These are phyloP conservation scores for Silvanus unidentatus DNA, from an alignment of 2,888 invertebrate genomes.

Conservation along the genomic window DNA sequence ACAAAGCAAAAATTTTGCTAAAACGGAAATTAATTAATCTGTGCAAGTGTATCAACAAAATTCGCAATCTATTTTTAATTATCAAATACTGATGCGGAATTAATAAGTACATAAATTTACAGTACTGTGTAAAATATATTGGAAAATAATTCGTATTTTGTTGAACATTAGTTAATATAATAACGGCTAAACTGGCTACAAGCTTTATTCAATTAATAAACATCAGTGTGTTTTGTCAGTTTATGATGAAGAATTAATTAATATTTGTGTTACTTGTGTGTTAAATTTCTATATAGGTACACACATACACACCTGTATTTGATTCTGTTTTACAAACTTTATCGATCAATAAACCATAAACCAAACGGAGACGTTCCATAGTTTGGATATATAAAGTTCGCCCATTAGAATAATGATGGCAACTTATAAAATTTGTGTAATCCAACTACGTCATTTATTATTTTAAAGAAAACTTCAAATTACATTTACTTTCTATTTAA, in stretches of 20 bases:
- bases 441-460: too few relatives aligned
- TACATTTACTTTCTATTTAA: neutral
- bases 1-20: too few relatives aligned
- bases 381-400: neutral
- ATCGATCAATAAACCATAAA: neutral
- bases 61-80: too few relatives aligned
- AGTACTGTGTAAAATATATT: too few relatives aligned
- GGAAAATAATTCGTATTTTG: too few relatives aligned
- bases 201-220: neutral
- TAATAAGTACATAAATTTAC: too few relatives aligned
- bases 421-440: neutral
- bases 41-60: too few relatives aligned
- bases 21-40: too few relatives aligned
- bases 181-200: neutral
- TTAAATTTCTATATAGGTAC: neutral
- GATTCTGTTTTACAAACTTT: neutral
- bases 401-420: slow-evolving; percentile 3
- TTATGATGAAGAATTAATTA: neutral
- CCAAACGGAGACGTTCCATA: too few relatives aligned
- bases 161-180: too few relatives aligned
- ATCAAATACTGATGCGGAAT: too few relatives aligned
- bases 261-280: slow-evolving; percentile 1
- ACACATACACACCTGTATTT: neutral
- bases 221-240: neutral
- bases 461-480: slow-evolving; percentile 4